Base-by-base conservation (phyloP, 2,113 vertebrate species). In the Indicator indicator region DNA sequence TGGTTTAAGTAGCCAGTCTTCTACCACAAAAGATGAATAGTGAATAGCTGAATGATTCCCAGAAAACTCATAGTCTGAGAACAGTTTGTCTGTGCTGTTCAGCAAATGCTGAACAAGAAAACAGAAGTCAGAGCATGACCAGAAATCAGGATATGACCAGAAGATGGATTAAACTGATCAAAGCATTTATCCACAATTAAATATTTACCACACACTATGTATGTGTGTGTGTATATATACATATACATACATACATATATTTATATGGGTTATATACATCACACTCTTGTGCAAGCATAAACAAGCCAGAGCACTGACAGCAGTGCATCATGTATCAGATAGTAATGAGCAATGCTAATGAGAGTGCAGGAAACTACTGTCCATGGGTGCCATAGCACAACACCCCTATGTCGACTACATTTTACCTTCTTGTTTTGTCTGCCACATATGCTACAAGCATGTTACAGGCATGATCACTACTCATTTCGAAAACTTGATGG, bases 21-120 rank as follows among this genome's bases (percentile, higher is more conserved):
- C 55, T 83, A 65, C 88, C 91, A 91, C 80, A 90, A 90, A 94
- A 81, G 92, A 94, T 95, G 94, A 96, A 96, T 94, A 96, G 91
- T 96, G 94, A 97, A 94, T 97, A 91, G 94, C 76, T 93, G 69
- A 94, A 91, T 72, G 80, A 64, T 90, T 97, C 79, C 65, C 91
- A 93, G 88, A 95, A 93, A 96, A 90, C 60, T 90, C 87, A 59
- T 64, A 71, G 79, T 74, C 83, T 68, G 68, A 91, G 94, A 94
- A 94, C 0, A 17, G 56, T 74, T 91, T 86, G 72, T 32, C 73
- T 93, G 79, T 80, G 73, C 60, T 86, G 71, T 36, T 91, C 85
- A 86, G 69, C 65, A 88, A 93, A 86, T 18, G 9, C 48, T 30
- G 64, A 94, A 91, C 40, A 91, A 81, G 81, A 60, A 85, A 85